Base-by-base conservation (phyloP, 2,888 invertebrate species). In the Eurytoma adleriae region DNA sequence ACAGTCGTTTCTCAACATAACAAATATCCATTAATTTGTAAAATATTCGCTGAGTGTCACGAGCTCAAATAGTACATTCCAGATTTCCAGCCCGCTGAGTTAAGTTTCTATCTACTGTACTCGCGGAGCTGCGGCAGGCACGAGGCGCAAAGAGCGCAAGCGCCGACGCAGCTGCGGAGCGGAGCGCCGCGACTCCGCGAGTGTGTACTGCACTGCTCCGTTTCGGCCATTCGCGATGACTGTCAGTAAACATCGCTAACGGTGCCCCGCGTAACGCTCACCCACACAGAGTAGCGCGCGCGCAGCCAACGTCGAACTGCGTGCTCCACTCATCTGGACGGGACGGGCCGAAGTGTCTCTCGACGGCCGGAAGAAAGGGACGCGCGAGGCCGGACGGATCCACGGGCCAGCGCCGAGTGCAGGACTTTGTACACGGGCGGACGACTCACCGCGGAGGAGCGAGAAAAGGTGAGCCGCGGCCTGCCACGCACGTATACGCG, bases 221-320 rank as follows among this genome's bases (percentile, higher is more conserved):
- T 61, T 61, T 61, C 62, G 40, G 40, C 40, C 40, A 40, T 40
- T 10, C 40, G 40, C 40, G 40, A 40, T 62, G 62, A 62, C 62
- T 27, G 62, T 62, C 62, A 62, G 30, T n/a, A 30, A 62, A 40
- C 62, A 16, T 62, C 62, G 30, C 14, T 62, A 62, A 62, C 61
- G 27, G 61, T 30, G 16, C 40, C 27, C 12, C 62, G 40, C 40
- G 40, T 40, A 40, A 40, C 40, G 40, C 40, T 40, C 40, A 30
- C 62, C 62, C 30, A 62, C 62, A 62, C 62, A 62, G 40, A 40
- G 7, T n/a, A 14, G 62, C 62, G 10, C 30, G 30, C 14, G 30
- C 62, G n/a, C 62, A 62, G n/a, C 30, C 40, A 40, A 40, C 40
- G 40, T 40, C 40, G 40, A 40, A 40, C 40, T 40, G 40, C 40